Evolutionary conservation across 2,113 vertebrate genomes (phyloP), one percentile per base, ranked within the genome.

Genomic region (Barbus barbus): DNA sequence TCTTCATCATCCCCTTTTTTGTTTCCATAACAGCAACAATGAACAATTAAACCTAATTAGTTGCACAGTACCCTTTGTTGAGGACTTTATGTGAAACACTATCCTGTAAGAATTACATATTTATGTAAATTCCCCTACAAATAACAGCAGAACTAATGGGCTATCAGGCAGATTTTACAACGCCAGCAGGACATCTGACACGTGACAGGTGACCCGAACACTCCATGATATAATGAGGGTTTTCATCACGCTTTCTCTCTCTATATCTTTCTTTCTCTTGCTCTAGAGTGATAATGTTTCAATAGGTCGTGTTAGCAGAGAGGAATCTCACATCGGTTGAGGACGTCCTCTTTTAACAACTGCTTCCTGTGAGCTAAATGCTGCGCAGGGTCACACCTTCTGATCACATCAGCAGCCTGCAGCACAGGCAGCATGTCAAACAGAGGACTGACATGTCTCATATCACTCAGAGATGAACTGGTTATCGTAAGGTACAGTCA

Each of bases 11-110:
- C 81, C 69, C 53, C 80, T 41, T 63, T n/a, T 56, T 77, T 61
- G 78, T 78, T 61, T 83, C 71, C n/a, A 14, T 80, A 82, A 69
- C 84, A 63, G 44, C 83, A 83, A 85, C 58, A 44, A 82, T 87
- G 83, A 89, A 86, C 85, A 87, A 89, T 85, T 88, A 89, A 60
- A 87, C 81, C 85, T 86, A 87, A 88, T 89, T 89, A 89, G 86
- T 28, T 67, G 33, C 53, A 48, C 79, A 46, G 82, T 87, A 72
- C 67, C 82, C 60, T 82, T 85, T 81, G 38, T 83, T 78, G 58
- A 76, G 28, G 82, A 78, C 75, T 78, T 80, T 90, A 84, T 82
- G 56, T 88, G 86, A 77, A 44, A 87, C 51, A 41, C 61, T 82
- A 83, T 83, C 71, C 84, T 84, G 81, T 75, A 67, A 80, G 82